Evolutionary conservation across 1,140 invertebrate genomes (phyloP).

Genomic region (Lasioglossum baleicum): DNA sequence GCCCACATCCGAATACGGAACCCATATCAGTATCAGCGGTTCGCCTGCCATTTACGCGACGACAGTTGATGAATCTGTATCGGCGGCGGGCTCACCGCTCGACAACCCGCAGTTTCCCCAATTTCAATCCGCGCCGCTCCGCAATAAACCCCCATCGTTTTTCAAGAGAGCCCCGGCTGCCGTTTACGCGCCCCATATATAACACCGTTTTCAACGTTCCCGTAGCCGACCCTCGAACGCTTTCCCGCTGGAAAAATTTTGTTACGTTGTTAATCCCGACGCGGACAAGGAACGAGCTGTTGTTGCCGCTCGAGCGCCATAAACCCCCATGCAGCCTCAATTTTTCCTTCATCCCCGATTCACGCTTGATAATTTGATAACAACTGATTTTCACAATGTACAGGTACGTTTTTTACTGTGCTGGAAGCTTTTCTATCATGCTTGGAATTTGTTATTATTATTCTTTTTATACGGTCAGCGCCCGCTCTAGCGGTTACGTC

Average conservation of each 20-base stretch:
- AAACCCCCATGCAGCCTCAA: too few species aligned
- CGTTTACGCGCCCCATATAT: slow-evolving; percentile 7
- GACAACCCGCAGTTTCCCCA: slow-evolving; percentile 55
- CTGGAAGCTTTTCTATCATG: too few species aligned
- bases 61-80: slow-evolving; percentile 60
- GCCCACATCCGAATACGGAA: slow-evolving; percentile 40
- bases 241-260: background rate
- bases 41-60: slow-evolving; percentile 61
- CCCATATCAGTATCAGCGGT: slow-evolving; percentile 58
- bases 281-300: too few species aligned
- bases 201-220: background rate
- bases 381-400: too few species aligned
- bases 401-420: too few species aligned
- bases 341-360: too few species aligned
- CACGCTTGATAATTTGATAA: too few species aligned
- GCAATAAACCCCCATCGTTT: slow-evolving; percentile 53
- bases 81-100: slow-evolving; percentile 24
- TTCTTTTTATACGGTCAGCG: too few species aligned
- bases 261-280: background rate
- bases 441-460: too few species aligned
- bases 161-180: slow-evolving; percentile 47
- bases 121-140: slow-evolving; percentile 51
- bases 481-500: too few species aligned
- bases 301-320: too few species aligned
- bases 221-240: background rate